phyloP scores from a whole-genome alignment of 2,113 vertebrate genomes.

The Cryptoleucopteryx plumbea region DNA sequence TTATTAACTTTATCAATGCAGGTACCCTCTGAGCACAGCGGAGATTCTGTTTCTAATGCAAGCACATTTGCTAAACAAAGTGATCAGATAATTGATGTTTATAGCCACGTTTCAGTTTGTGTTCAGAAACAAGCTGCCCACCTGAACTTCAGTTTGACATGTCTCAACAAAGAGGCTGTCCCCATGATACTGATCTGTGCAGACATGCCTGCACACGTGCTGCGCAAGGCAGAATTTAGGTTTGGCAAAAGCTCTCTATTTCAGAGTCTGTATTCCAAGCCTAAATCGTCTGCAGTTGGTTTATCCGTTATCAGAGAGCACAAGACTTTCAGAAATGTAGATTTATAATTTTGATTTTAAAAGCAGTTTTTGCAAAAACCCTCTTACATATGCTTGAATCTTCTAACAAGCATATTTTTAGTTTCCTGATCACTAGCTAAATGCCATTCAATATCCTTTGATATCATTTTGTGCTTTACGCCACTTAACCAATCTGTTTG shows the following conservation, averaged over 20 bases:
- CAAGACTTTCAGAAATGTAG: background rate
- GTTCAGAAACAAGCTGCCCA: background rate
- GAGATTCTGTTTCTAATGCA: background rate
- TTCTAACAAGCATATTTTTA: background rate
- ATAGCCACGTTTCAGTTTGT: background rate
- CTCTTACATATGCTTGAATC: background rate
- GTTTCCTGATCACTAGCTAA: background rate
- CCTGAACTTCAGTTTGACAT: background rate
- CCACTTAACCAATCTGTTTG: background rate
- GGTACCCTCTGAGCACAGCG: background rate
- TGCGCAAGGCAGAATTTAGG: background rate
- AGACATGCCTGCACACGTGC: background rate
- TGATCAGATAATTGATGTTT: background rate
- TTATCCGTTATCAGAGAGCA: background rate
- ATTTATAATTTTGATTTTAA: background rate
- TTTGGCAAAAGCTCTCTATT: background rate
- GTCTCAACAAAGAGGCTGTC: background rate
- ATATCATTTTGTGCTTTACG: background rate
- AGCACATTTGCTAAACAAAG: background rate
- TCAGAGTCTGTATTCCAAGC: background rate
- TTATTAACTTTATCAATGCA: background rate
- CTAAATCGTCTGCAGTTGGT: background rate
- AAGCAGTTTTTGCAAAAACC: background rate
- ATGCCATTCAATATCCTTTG: background rate
- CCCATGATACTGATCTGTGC: accelerated